Base-by-base conservation (phyloP, 2,113 vertebrate genomes). In the Odocoileus virginianus region DNA sequence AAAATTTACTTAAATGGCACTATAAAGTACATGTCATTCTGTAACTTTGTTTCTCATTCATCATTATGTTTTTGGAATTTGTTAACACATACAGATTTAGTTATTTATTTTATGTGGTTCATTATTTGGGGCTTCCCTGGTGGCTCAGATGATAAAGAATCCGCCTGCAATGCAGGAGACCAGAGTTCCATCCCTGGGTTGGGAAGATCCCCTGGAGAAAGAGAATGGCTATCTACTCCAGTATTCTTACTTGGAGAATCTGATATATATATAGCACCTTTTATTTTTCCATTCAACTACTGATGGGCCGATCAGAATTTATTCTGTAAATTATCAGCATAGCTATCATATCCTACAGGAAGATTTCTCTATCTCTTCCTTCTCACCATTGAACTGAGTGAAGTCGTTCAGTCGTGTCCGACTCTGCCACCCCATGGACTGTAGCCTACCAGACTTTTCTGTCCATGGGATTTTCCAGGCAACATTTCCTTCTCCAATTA, bases 91-190 rank as follows among this genome's bases (percentile, higher is more conserved):
- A 55, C 11, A 40, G 14, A 94, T 94, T 47, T 89, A 36, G 30
- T 96, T 88, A 30, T 89, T 93, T 94, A 43, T 86, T 95, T 94
- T 47, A 94, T 52, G 25, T 95, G 54, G 27, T 91, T 91, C 67
- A 76, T 7, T 76, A 76, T 43, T 25, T 76, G 36, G 71, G 36
- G 36, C 71, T 76, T 76, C 71, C 71, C 11, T 27, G 3, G 36
- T 76, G 12, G 36, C 23, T 43, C 71, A 76, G 36, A 76, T 14
- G 12, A 6, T 76, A 43, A 76, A 43, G 71, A 76, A 76, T 76
- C 36, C 1, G 1, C 36, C 12, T 76, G 12, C 71, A 76, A 25
- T 43, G 71, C 23, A 43, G 36, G 36, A 76, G 71, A 76, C 36
- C 0, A 0, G 36, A 14, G 23, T 76, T 76, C 12, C 36, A 76